Conservation (phyloP, 2,888 invertebrate species). For the Electrophaes corylata region DNA sequence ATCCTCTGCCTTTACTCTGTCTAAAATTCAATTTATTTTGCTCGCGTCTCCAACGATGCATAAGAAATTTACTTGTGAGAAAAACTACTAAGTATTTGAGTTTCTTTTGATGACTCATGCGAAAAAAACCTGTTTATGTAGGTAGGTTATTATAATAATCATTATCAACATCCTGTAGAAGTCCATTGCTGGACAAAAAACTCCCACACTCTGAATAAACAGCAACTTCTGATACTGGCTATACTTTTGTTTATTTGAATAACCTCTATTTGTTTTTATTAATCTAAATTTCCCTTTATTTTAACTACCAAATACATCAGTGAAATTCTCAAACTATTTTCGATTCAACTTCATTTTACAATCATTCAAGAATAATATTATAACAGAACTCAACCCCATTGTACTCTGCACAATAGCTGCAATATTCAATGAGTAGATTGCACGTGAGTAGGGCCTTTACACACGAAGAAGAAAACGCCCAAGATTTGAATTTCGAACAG, state of each 20-base stretch:
- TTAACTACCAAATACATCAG: neutral
- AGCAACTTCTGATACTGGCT: too few species aligned
- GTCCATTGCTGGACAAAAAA: too few species aligned
- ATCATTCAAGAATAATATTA: constrained; percentile 25
- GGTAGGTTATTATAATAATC: too few species aligned
- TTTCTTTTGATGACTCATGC: neutral
- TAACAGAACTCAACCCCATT: constrained; percentile 35
- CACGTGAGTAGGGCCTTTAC: constrained; percentile 22
- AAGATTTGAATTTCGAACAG: too few species aligned
- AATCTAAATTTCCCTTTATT: neutral
- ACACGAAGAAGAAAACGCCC: neutral
- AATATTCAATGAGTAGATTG: constrained; percentile 41
- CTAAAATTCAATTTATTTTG: constrained; percentile 42
- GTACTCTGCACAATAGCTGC: constrained; percentile 33
- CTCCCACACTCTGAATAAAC: too few species aligned
- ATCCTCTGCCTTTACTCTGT: constrained; percentile 47
- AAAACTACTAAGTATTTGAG: constrained; percentile 4
- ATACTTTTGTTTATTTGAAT: too few species aligned
- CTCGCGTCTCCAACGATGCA: constrained; percentile 25
- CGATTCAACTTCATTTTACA: constrained; percentile 26
- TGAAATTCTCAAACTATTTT: constrained; percentile 24
- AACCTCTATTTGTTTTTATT: neutral
- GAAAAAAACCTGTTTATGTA: neutral
- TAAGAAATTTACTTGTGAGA: constrained; percentile 4
- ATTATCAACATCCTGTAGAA: too few species aligned